These are phyloP conservation scores for Bursaphelenchus okinawaensis DNA, from an alignment of 2,888 invertebrate species.

Conservation along the genomic window DNA sequence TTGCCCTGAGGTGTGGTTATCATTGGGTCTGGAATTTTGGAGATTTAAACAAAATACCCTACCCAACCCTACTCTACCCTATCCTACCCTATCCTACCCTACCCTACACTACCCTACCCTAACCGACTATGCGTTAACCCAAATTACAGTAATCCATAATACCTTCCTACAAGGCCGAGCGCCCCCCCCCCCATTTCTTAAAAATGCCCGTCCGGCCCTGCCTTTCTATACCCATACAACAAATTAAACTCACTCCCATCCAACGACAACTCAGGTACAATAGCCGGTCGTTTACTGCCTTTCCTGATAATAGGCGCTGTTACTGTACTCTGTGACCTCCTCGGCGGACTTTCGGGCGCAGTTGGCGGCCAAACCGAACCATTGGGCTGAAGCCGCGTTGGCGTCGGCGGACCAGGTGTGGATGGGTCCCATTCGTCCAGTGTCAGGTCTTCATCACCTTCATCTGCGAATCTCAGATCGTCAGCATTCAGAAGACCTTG, in stretches of 20 bases:
- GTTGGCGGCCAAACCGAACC: conserved; percentile 6
- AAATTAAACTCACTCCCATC: conserved; percentile 9
- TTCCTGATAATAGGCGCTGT: background rate
- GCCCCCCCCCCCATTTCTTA: no score
- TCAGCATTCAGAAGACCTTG: background rate
- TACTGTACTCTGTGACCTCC: background rate
- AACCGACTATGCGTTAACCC: background rate
- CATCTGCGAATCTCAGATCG: conserved; percentile 12
- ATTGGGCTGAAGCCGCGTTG: background rate
- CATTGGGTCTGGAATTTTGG: conserved; percentile 7
- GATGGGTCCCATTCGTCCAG: conserved; percentile 8
- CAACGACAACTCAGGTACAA: background rate
- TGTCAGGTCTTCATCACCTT: conserved; percentile 3
- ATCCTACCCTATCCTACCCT: no score
- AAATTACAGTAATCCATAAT: no score
- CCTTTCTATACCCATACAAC: no score
- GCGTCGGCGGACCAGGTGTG: background rate
- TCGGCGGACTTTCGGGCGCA: background rate
- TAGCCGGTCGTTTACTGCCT: background rate
- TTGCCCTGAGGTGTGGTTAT: conserved; percentile 12
- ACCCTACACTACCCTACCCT: no score
- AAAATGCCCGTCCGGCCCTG: no score
- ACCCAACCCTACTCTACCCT: no score
- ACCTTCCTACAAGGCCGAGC: no score
- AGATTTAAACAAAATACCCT: no score